Evolutionary conservation across 2,113 vertebrate species (phyloP), one percentile per base, ranked within the genome.

Genomic region (Equus przewalskii): DNA sequence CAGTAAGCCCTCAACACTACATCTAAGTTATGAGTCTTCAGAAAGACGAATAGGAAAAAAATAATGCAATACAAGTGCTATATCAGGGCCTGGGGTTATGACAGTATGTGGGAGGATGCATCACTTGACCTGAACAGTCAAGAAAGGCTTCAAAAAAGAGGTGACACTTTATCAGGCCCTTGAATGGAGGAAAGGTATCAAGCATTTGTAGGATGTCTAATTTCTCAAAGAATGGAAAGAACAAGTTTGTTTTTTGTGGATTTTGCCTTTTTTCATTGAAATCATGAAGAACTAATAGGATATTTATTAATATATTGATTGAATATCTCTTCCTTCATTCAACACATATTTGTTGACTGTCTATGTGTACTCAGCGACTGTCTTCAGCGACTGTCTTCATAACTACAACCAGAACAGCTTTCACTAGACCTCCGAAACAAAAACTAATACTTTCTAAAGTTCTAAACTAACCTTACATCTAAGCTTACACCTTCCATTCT

Each of bases 171-270:
- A 70, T 28, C 49, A 81, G 21, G 41, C 30, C 7, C 28, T 41
- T 83, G 19, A 64, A 33, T 54, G 46, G 85, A 86, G 41, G 30
- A 85, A 67, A 24, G 26, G 33, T 65, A 91, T 78, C 36, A 69
- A 75, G 16, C 8, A 85, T 41, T 16, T 78, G 51, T 86, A 91
- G 41, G 75, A 33, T 44, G 6, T 56, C 16, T 49, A 64, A 80
- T 76, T 94, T 89, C 65, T 41, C 18, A 65, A 80, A 90, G 56
- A 93, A 75, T 21, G 3, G 62, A 94, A 95, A 86, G 19, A 36
- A 73, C 41, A 64, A 15, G 8, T 78, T 86, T 54, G 18, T 1
- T 82, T 51, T 84, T 26, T 56, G 46, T 62, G 49, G 13, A 91
- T 73, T 56, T 54, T 96, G 72, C 10, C 41, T 18, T 76, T 96